Evolutionary conservation across 2,888 invertebrate species (phyloP), one percentile per base, ranked within the genome.

Genomic region (Pachliopta kotzebuea): DNA sequence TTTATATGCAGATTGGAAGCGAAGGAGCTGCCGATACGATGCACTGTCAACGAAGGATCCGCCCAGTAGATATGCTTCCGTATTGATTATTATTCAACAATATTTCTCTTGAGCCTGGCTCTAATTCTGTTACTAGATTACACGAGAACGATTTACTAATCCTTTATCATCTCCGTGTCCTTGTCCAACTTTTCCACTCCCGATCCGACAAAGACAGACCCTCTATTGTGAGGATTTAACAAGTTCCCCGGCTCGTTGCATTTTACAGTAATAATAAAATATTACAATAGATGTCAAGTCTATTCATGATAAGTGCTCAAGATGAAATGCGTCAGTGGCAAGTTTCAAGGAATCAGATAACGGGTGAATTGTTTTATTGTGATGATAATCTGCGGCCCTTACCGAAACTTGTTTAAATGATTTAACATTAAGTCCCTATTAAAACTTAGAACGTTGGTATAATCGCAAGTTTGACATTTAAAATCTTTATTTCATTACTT

Each of bases 1-100:
- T 92, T 90, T 91, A 91, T 90, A 92, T 92, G 92, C 89, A 92
- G 90, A 92, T 92, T 88, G 81, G 74, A 73, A 83, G 80, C 82
- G 83, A 83, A 88, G 84, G 80, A 80, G 76, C 69, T 65, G 68
- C 69, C 66, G 69, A 63, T 67, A 67, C 65, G 74, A 70, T 72
- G 74, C 71, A 74, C 73, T 78, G 77, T 55, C 74, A 72, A 79
- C 81, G 78, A 80, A 83, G 82, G 83, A 83, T 58, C 20, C 79
- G 78, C 76, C 67, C 70, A 68, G 67, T 72, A 73, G 74, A 71
- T 71, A 67, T 69, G 69, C 63, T 37, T 23, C 45, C 31, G 21
- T 54, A 55, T 24, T 57, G 62, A 53, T 58, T n/a, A 37, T 45
- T 23, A 53, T 57, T 57, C 53, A 18, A 54, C 53, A 20, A 45